phyloP scores from a whole-genome alignment of 2,797 vertebrate species.

The Hylomyscus alleni region DNA sequence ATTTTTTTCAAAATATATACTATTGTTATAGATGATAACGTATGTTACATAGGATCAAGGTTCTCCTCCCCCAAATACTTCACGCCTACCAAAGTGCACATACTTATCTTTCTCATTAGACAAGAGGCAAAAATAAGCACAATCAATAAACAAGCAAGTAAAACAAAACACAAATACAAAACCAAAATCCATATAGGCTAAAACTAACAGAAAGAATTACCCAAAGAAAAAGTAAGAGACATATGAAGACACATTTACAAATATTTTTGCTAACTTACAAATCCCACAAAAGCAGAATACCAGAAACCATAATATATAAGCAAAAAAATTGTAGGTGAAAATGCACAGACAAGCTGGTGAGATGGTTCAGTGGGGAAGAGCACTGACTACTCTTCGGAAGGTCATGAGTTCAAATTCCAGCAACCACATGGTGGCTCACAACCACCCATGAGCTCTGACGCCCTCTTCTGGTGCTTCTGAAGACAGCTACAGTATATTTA shows the following conservation, averaged over 20 bases:
- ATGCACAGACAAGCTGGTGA: no score
- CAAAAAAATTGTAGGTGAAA: neutral
- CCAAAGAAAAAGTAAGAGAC: neutral
- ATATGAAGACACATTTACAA: neutral
- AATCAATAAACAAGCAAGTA: neutral
- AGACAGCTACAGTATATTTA: no score
- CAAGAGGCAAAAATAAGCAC: neutral
- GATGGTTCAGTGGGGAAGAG: no score
- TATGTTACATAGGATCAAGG: neutral
- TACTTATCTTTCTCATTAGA: neutral
- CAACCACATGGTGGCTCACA: no score
- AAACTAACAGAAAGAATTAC: neutral
- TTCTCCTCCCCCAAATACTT: neutral
- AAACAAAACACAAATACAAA: no score
- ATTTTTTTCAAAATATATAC: neutral
- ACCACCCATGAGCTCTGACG: no score
- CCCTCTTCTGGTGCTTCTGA: no score
- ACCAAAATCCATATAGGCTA: no score
- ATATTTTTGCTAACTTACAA: neutral
- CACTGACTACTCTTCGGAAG: no score
- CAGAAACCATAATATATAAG: neutral
- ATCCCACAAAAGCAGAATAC: neutral
- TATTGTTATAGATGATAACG: neutral
- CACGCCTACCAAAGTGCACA: neutral
- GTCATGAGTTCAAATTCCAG: no score